phyloP scores from a whole-genome alignment of 2,797 vertebrate species.

The Pygocentrus nattereri region DNA sequence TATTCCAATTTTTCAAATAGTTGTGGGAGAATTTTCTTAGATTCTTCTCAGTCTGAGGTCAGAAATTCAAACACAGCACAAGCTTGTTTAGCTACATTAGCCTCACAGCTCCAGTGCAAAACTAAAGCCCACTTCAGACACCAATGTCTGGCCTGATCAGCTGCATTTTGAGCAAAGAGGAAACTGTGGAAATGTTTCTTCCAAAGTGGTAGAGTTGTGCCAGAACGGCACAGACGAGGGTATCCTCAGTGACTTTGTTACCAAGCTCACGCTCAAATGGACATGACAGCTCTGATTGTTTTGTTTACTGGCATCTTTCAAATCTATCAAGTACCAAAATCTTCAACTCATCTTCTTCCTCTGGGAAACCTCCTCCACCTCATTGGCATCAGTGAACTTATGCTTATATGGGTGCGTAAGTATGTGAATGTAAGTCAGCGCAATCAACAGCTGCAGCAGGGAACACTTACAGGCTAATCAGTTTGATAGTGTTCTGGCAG shows the following conservation, averaged over 20 bases:
- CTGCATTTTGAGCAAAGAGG: no score
- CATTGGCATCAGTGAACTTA: background rate
- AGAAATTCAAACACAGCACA: no score
- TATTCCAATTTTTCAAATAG: no score
- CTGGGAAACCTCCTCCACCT: slow-evolving; percentile 5
- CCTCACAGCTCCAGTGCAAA: no score
- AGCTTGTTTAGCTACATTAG: no score
- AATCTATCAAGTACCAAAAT: background rate
- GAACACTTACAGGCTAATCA: slow-evolving; percentile 40
- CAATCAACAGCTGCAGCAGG: background rate
- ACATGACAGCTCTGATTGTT: slow-evolving; percentile 5
- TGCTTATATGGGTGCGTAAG: background rate
- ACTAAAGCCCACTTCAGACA: no score
- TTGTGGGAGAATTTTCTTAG: no score
- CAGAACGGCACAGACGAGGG: background rate
- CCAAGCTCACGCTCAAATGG: background rate
- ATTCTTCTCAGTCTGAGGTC: no score
- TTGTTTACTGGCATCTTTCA: background rate
- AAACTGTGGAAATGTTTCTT: no score
- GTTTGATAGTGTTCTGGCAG: slow-evolving; percentile 46
- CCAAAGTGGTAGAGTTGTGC: background rate
- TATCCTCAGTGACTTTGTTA: background rate
- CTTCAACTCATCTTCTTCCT: background rate
- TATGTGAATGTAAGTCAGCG: slow-evolving; percentile 2
- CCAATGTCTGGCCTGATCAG: no score